A percentile compares a stretch with the other conserved stretches of the same genome.
Evolutionary conservation across 2,888 invertebrate species (phyloP).

Genomic region (Heliconius aoede): DNA sequence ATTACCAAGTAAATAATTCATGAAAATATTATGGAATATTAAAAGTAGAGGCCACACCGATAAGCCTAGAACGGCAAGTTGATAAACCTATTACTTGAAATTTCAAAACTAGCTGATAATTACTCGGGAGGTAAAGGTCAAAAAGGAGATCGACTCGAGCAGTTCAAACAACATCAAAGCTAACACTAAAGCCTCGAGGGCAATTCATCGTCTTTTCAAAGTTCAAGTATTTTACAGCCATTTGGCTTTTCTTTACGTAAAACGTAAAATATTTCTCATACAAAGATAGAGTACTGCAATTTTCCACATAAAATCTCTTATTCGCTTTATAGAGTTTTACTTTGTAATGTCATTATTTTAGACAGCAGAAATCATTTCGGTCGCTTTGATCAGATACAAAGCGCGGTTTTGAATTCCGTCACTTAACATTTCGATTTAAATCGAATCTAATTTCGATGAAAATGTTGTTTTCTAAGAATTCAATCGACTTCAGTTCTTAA

Average conservation of each 20-base stretch:
- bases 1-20: too few species aligned
- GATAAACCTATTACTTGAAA: conserved; percentile 9
- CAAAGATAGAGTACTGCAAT: conserved; percentile 37
- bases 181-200: conserved; percentile 39
- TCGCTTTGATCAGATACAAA: too few species aligned
- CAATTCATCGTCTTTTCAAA: conserved; percentile 42
- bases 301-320: conserved; percentile 30
- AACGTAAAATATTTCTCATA: conserved; percentile 22
- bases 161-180: conserved; percentile 44
- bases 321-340: background rate
- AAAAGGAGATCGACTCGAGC: conserved; percentile 30
- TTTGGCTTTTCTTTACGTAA: conserved; percentile 39
- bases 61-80: background rate
- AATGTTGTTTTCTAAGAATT: too few species aligned
- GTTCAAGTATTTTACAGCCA: conserved; percentile 36
- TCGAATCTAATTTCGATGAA: too few species aligned
- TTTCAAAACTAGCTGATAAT: conserved; percentile 13
- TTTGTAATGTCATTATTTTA: too few species aligned
- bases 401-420: too few species aligned
- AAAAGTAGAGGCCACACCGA: background rate
- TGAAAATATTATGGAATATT: background rate
- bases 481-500: too few species aligned
- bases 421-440: too few species aligned
- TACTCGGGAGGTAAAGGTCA: conserved; percentile 11
- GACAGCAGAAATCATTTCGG: too few species aligned